Evolutionary conservation across 2,113 vertebrate genomes (phyloP).

Genomic region (Actenoides lindsayi): DNA sequence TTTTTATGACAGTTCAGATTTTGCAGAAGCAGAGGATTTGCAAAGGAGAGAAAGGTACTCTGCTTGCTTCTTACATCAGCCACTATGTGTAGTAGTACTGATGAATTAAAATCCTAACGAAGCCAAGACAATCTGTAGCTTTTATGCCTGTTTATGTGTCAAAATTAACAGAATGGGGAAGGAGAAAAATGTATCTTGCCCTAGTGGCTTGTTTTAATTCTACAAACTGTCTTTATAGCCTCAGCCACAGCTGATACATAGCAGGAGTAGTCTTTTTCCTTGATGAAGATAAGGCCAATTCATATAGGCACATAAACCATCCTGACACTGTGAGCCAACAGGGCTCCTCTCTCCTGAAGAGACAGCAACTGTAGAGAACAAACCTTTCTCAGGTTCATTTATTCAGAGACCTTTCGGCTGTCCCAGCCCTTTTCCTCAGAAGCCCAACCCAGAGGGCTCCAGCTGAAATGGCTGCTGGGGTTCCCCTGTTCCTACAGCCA

Average conservation of each 20-base stretch:
- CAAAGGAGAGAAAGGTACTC: background rate
- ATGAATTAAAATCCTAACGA: background rate
- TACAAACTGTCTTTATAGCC: background rate
- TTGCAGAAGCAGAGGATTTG: background rate
- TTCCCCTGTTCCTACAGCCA: background rate
- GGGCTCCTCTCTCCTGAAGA: background rate
- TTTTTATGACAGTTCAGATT: background rate
- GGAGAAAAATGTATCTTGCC: background rate
- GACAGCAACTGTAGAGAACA: background rate
- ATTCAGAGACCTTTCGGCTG: background rate
- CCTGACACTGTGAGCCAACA: background rate
- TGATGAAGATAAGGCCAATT: background rate
- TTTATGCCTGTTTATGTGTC: background rate
- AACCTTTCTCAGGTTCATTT: background rate
- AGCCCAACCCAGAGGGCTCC: background rate
- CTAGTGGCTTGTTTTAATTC: background rate
- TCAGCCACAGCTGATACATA: background rate
- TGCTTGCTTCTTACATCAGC: background rate
- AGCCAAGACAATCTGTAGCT: background rate
- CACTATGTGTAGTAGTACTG: background rate
- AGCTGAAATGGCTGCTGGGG: background rate
- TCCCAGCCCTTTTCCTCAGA: background rate
- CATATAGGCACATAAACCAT: background rate
- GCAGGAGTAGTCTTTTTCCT: background rate
- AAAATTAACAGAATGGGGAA: background rate